Evolutionary conservation across 1,140 invertebrate genomes (phyloP).

Genomic region (Acromyrmex echinatior): DNA sequence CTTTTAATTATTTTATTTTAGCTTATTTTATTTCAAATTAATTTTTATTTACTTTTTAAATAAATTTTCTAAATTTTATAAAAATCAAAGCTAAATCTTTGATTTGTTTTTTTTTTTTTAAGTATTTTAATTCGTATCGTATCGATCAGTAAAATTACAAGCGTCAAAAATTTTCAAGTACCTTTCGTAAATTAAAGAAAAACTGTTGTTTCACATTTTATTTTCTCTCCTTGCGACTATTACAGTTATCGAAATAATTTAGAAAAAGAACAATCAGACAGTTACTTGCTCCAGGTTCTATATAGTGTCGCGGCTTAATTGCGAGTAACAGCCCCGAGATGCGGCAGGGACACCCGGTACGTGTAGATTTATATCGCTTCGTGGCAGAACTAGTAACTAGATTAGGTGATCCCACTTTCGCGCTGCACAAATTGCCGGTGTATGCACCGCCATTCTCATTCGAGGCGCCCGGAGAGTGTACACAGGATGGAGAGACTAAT

Average conservation of each 20-base stretch:
- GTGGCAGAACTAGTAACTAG: constrained; percentile 64
- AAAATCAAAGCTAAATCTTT: background rate
- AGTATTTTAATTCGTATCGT: background rate
- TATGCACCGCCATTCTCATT: constrained; percentile 62
- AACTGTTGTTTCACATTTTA: too few species aligned
- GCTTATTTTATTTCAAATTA: background rate
- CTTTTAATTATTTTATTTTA: background rate
- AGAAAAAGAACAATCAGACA: background rate
- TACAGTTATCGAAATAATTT: constrained; percentile 7
- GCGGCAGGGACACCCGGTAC: constrained; percentile 36
- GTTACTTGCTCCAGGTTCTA: background rate
- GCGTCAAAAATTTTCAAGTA: background rate
- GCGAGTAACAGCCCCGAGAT: background rate
- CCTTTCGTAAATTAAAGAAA: background rate
- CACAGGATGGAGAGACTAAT: constrained; percentile 63
- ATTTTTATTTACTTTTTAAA: background rate
- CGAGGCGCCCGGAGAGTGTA: constrained; percentile 46
- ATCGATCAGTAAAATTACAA: background rate
- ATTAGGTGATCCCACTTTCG: constrained; percentile 72
- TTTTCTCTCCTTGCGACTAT: background rate
- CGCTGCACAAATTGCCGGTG: constrained; percentile 68
- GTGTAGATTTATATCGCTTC: constrained; percentile 56
- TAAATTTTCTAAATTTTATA: background rate
- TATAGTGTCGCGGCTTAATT: constrained; percentile 27
- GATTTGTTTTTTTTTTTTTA: background rate